Evolutionary conservation across 2,113 vertebrate genomes (phyloP).

Genomic region (Melanocharis versteri): DNA sequence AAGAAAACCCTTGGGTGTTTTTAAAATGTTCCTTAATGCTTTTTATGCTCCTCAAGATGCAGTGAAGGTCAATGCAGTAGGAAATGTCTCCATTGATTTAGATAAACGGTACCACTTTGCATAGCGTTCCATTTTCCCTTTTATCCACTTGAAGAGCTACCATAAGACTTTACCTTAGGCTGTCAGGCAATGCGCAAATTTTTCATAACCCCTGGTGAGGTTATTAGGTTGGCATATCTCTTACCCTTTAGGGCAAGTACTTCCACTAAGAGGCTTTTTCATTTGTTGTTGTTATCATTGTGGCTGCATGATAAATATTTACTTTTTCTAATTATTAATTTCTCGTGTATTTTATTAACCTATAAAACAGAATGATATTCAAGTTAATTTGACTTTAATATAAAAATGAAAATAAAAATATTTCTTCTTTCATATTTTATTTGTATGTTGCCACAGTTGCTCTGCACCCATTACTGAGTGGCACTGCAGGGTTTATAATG

Average conservation of each 20-base stretch:
- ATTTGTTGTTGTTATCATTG: background rate
- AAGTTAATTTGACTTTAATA: background rate
- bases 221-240: slow-evolving; percentile 54
- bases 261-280: slow-evolving; percentile 1
- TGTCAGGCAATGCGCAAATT: slow-evolving; percentile 56
- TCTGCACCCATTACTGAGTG: background rate
- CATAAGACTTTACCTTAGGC: slow-evolving; percentile 47
- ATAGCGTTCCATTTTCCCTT: slow-evolving; percentile 58
- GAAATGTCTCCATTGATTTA: slow-evolving; percentile 67
- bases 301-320: slow-evolving; percentile 27
- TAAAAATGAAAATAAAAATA: background rate
- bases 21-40: slow-evolving; percentile 37
- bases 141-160: slow-evolving; percentile 60
- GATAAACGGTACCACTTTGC: slow-evolving; percentile 58
- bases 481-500: background rate
- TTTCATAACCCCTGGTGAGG: slow-evolving; percentile 48
- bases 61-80: slow-evolving; percentile 64
- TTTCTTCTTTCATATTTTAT: slow-evolving; percentile 4
- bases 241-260: slow-evolving; percentile 38
- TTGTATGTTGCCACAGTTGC: background rate
- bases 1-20: slow-evolving; percentile 46
- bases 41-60: slow-evolving; percentile 45
- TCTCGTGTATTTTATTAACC: slow-evolving; percentile 1
- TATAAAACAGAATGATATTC: background rate
- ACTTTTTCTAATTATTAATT: slow-evolving; percentile 35